A percentile compares a stretch with the other conserved stretches of the same genome.
phyloP scores from a whole-genome alignment of 2,797 vertebrate genomes.

The Rallus crepitans region DNA sequence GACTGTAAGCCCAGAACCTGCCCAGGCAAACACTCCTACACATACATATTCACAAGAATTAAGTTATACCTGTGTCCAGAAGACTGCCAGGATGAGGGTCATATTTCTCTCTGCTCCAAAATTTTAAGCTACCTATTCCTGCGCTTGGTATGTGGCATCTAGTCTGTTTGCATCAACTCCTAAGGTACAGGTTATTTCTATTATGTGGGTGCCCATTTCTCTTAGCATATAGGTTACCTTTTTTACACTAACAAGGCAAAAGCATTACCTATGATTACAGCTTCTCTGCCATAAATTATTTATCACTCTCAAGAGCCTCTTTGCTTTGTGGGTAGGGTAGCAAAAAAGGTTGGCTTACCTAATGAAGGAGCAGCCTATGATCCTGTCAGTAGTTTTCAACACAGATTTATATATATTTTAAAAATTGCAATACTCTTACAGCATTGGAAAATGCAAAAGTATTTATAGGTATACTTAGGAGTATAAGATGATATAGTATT shows the following conservation, averaged over 20 bases:
- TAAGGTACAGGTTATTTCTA: background rate
- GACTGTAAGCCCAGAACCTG: background rate
- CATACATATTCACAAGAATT: background rate
- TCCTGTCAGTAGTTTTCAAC: background rate
- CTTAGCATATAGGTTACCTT: background rate
- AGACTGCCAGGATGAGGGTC: background rate
- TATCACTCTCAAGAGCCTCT: background rate
- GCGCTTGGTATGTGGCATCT: background rate
- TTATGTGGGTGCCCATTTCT: background rate
- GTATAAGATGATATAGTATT: rapidly evolving
- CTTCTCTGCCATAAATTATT: background rate
- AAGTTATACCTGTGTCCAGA: background rate
- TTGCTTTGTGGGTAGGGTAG: background rate
- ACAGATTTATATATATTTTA: background rate
- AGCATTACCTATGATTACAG: background rate
- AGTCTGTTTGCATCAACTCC: background rate
- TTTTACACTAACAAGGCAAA: background rate
- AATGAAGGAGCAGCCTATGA: background rate
- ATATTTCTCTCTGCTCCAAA: conserved; percentile 2
- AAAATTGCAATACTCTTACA: background rate
- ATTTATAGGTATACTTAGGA: background rate
- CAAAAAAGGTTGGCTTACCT: background rate
- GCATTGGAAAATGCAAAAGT: background rate
- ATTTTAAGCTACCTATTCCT: background rate
- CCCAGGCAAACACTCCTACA: background rate